Evolutionary conservation across 2,888 invertebrate species (phyloP), one percentile per base, ranked within the genome.

Genomic region (Dexiosoma caninum): DNA sequence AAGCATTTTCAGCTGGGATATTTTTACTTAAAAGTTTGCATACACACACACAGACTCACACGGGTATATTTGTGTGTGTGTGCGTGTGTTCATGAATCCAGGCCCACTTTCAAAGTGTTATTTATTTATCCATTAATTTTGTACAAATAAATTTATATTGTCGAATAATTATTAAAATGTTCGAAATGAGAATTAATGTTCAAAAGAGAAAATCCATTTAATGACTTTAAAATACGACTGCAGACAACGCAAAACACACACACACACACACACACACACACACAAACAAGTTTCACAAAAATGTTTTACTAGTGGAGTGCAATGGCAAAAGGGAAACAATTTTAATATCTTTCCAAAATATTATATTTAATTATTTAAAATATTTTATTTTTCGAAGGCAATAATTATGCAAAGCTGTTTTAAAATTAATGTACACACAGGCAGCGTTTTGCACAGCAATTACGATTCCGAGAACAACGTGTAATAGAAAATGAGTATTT

Each of bases 71-170:
- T 10, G 14, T 23, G 40, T 19, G 44, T 9, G 60, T 8, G 27
- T 23, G 23, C 14, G 10, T 21, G 42, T 55, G 55, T 19, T 40
- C 35, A 30, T 59, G 19, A 37, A 72, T 46, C 64, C 27, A 51
- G 69, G 53, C 55, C 70, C 59, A 70, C 70, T 79, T 74, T 70
- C 44, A 75, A 75, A 70, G 64, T 70, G 75, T 80, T 75, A 80
- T 80, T 80, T 75, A 70, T 70, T 75, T 75, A 70, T 80, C 64
- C 74, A 75, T 75, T 66, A 80, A 75, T 70, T 75, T 70, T 60
- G 62, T 35, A 69, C 59, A 78, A 77, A 70, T 77, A 75, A 67
- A 67, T 75, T 75, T 75, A 75, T 75, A 67, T 60, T 59, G 59
- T 75, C 75, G 59, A 75, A 67, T 75, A 75, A 66, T 66, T 75